Base-by-base conservation (phyloP, 2,797 vertebrate genomes). In the Anabacerthia variegaticeps region DNA sequence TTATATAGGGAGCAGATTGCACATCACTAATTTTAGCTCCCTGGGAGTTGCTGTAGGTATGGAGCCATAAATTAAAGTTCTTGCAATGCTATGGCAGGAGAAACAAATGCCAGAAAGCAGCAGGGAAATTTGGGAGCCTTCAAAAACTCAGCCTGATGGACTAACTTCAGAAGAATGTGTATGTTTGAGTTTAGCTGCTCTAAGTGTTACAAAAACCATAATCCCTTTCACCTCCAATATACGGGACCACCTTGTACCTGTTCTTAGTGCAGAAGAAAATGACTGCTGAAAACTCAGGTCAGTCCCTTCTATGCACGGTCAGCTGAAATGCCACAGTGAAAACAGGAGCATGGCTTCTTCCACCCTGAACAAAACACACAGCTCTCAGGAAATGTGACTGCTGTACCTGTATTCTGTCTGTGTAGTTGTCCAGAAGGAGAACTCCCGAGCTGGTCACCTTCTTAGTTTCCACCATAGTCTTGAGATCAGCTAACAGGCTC, bases 401-500 rank as follows among this genome's bases (percentile, higher is more conserved):
- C 72, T 80, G 28, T 96, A 99, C 99, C 99, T 99, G 99, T 98
- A 99, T 99, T 59, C 99, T 98, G 94, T 99, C 99, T 0, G 99
- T 99, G 96, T 99, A 99, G 97, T 99, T 99, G 97, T 99, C 99
- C 89, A 99, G 97, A 82, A 99, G 98, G 62, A 99, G 98, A 27
- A 99, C 99, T 11, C 99, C 99, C 3, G 99, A 99, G 89, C 99
- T 99, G 32, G 99, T 99, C 89, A 99, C 99, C 92, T 99, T 99
- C 98, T 99, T 99, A 1, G 99, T 99, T 95, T 99, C 99, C 73
- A 99, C 99, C 99, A 99, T 99, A 0, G 99, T 99, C 98, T 99
- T 99, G 89, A 99, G 98, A 96, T 99, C 98, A 21, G 99, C 99
- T 93, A 99, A 96, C 85, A 99, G 98, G 81, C 99, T 99, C 99